These are phyloP conservation scores for Colinus virginianus DNA, from an alignment of 2,113 vertebrate genomes.

Conservation along the genomic window DNA sequence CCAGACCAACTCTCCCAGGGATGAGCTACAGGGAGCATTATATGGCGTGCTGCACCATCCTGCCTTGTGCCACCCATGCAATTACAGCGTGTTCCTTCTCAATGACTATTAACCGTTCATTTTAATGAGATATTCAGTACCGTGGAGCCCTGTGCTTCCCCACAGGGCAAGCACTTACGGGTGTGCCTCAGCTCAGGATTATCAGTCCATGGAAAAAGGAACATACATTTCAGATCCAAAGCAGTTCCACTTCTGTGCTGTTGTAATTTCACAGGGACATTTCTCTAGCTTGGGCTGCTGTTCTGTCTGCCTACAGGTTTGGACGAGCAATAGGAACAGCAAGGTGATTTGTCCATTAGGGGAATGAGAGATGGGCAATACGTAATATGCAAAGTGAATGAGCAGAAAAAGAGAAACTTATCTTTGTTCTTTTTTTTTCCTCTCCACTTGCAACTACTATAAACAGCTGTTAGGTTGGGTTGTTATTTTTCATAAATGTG, in stretches of 20 bases:
- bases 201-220: background rate
- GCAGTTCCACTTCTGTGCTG: background rate
- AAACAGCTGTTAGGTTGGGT: background rate
- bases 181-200: background rate
- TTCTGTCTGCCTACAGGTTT: constrained; percentile 29
- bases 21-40: background rate
- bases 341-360: constrained; percentile 27
- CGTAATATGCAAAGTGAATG: background rate
- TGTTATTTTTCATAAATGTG: background rate
- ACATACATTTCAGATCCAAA: background rate
- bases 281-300: background rate
- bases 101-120: background rate
- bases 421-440: background rate
- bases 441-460: background rate
- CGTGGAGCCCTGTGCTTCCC: background rate
- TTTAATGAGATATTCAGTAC: background rate
- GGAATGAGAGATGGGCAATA: background rate
- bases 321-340: background rate
- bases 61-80: background rate
- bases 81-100: background rate
- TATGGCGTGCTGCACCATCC: background rate
- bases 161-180: background rate
- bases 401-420: background rate
- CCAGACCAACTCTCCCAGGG: background rate
- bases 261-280: background rate